phyloP scores from a whole-genome alignment of 2,797 vertebrate genomes.

The Labeo calbasu region DNA sequence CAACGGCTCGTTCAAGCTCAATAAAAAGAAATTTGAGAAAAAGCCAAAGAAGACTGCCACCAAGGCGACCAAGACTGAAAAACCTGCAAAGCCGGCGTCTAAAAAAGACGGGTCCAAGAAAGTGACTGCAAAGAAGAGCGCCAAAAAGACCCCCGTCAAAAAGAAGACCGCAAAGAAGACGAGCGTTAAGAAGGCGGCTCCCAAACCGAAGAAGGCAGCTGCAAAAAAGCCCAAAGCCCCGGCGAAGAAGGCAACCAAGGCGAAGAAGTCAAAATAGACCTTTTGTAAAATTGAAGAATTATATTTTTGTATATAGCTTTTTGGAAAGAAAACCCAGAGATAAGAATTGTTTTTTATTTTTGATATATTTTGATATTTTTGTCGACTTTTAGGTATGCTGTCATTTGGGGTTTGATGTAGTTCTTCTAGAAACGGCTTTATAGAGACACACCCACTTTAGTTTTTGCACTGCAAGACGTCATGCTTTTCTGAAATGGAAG shows the following conservation, averaged over 20 bases:
- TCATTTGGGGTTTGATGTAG: not conserved
- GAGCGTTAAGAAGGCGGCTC: constrained; percentile 47
- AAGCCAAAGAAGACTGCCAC: constrained; percentile 63
- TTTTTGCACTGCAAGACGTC: not conserved
- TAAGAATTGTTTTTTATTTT: not conserved
- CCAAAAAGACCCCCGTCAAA: constrained; percentile 55
- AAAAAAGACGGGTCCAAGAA: constrained; percentile 58
- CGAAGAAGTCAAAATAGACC: constrained; percentile 56
- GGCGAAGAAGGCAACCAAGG: constrained; percentile 51
- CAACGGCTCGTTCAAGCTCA: constrained; percentile 86
- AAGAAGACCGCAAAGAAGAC: constrained; percentile 64
- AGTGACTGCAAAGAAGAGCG: constrained; percentile 56
- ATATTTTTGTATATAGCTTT: not conserved
- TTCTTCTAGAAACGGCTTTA: not conserved
- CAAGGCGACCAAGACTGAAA: constrained; percentile 55
- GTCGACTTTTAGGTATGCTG: not conserved
- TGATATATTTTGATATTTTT: not conserved
- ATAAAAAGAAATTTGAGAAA: constrained; percentile 82
- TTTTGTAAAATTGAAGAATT: not conserved
- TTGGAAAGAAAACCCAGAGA: not conserved
- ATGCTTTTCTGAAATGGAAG: not conserved
- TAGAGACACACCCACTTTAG: constrained; percentile 28
- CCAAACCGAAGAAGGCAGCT: constrained; percentile 51
- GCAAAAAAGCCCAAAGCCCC: constrained; percentile 47
- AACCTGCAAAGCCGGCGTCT: constrained; percentile 52